Evolutionary conservation across 1,140 invertebrate species (phyloP), one percentile per base, ranked within the genome.

Genomic region (Rhopalosiphum padi): DNA sequence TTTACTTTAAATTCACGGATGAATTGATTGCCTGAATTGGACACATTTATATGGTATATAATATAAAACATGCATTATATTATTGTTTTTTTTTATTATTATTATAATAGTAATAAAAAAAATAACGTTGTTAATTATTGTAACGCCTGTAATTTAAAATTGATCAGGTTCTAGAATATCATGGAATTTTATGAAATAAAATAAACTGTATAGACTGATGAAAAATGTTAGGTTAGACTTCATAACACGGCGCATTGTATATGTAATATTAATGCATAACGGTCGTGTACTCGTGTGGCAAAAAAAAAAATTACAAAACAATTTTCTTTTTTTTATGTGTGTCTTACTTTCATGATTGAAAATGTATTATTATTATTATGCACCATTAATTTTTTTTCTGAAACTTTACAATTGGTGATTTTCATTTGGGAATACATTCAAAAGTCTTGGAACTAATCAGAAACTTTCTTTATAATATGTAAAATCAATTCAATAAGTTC

Each of bases 381-480:
- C n/a, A 4, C 4, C 60, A 77, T 77, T 77, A n/a, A 68, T 68
- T 77, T 77, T 77, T 68, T 30, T 35, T 77, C 15, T 77, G 30
- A n/a, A 77, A 77, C 60, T 77, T n/a, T 77, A n/a, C 60, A n/a
- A 77, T 77, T 77, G 60, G 30, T n/a, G 30, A 77, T 77, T 77
- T 77, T 77, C 60, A 77, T 77, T 77, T 77, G 60, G 60, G 60
- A 77, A 77, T 77, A 77, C 60, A 77, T 6, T 11, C 30, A 77
- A 77, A 77, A 77, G 60, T 77, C 30, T n/a, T n/a, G 30, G 4
- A 77, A 77, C 30, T n/a, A 77, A 77, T 77, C 60, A 11, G 60
- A 77, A 77, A 77, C 60, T 77, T 77, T 77, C n/a, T 77, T 77
- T 77, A 77, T 77, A 77, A n/a, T 77, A 77, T 35, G 60, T 77